phyloP scores from a whole-genome alignment of 2,888 invertebrate species.

The Nemapogon koenigi region DNA sequence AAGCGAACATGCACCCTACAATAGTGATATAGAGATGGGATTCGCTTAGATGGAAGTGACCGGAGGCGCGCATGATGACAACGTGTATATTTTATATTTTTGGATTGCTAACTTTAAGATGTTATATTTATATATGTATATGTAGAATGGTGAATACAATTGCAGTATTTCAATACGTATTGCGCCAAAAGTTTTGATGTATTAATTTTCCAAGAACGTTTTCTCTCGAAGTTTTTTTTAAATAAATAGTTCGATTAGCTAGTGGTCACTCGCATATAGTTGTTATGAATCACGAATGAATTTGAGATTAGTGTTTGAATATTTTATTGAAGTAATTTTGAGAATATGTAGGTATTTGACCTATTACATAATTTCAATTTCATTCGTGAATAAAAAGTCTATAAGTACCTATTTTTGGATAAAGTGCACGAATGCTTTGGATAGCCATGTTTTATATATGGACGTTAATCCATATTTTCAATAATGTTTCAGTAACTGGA shows the following conservation, averaged over 20 bases:
- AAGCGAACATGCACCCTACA: conserved; percentile 15
- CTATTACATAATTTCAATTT: too few species aligned
- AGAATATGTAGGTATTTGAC: too few species aligned
- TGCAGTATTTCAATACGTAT: conserved; percentile 60
- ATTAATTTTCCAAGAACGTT: conserved; percentile 57
- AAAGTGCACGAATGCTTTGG: too few species aligned
- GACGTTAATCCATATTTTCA: too few species aligned
- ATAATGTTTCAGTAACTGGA: conserved; percentile 30
- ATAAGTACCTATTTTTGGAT: too few species aligned
- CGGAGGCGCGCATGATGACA: conserved; percentile 53
- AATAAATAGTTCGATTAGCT: conserved; percentile 57
- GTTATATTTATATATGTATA: conserved; percentile 66
- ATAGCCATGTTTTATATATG: too few species aligned
- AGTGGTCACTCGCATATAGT: conserved; percentile 60
- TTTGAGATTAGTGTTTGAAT: too few species aligned
- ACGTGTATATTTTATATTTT: conserved; percentile 65
- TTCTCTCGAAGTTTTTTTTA: conserved; percentile 35
- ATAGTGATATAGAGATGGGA: conserved; percentile 23
- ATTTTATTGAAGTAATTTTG: too few species aligned
- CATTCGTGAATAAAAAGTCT: too few species aligned
- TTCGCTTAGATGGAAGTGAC: conserved; percentile 39
- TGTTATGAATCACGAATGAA: too few species aligned
- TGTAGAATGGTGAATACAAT: too few species aligned
- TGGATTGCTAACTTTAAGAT: conserved; percentile 66
- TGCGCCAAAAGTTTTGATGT: conserved; percentile 64